These are phyloP conservation scores for Oreortyx pictus DNA, from an alignment of 2,797 vertebrate genomes.

Conservation along the genomic window DNA sequence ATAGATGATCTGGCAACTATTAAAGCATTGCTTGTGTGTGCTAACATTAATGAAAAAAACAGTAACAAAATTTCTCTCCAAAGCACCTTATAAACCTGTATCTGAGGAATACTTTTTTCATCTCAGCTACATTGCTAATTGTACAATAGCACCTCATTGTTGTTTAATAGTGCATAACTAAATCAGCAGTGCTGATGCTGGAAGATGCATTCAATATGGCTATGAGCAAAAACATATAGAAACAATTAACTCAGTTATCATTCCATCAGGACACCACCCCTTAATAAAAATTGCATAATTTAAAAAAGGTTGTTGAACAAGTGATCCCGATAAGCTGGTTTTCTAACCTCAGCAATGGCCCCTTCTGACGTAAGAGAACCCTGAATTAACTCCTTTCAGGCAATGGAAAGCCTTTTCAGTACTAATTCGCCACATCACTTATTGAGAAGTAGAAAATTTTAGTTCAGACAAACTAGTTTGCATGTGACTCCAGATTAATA, in stretches of 20 bases:
- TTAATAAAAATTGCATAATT: not conserved
- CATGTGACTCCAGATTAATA: not conserved
- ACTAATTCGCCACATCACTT: not conserved
- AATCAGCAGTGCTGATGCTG: not conserved
- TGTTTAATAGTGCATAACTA: slow-evolving; percentile 12
- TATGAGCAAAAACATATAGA: not conserved
- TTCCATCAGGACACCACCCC: not conserved
- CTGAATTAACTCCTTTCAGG: not conserved
- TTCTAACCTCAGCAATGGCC: not conserved
- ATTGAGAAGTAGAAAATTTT: not conserved
- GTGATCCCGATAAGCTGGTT: not conserved
- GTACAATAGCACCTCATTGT: not conserved
- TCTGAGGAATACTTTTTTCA: not conserved
- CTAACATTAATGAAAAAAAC: not conserved
- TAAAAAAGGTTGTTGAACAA: not conserved
- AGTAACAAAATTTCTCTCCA: not conserved
- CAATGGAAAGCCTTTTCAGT: not conserved
- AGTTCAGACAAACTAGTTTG: not conserved
- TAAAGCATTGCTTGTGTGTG: not conserved
- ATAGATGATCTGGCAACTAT: not conserved
- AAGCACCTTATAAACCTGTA: not conserved
- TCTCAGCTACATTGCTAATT: not conserved
- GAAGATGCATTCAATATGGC: not conserved
- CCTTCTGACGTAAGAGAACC: not conserved
- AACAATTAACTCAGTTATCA: not conserved